phyloP scores from a whole-genome alignment of 2,888 invertebrate species.

The Gymnoscelis rufifasciata region DNA sequence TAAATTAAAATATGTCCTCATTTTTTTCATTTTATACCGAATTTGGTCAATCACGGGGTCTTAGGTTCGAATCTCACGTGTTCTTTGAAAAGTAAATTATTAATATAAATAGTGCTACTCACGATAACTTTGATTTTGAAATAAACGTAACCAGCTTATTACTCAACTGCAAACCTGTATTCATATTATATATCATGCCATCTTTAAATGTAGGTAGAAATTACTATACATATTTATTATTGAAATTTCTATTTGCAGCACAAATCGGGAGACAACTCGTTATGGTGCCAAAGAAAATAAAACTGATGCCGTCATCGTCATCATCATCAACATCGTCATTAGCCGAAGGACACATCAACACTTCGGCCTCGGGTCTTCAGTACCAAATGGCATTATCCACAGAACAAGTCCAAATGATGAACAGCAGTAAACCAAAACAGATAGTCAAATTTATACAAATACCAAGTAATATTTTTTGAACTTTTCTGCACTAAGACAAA shows the following conservation, averaged over 20 bases:
- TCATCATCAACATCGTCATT: slow-evolving; percentile 5
- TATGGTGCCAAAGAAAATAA: slow-evolving; percentile 64
- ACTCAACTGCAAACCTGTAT: no score
- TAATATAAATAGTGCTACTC: no score
- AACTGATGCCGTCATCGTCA: slow-evolving; percentile 35
- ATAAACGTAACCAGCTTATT: no score
- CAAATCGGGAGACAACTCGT: slow-evolving; percentile 67
- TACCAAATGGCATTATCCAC: slow-evolving; percentile 10
- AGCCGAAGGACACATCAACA: slow-evolving; percentile 15
- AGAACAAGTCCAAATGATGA: slow-evolving; percentile 28
- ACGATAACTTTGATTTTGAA: no score
- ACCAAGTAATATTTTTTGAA: slow-evolving; percentile 43
- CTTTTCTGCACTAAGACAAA: no score
- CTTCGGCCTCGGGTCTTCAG: slow-evolving; percentile 7
- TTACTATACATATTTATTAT: not conserved
- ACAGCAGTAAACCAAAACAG: slow-evolving; percentile 40
- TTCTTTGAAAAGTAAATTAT: no score
- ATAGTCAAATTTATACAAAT: slow-evolving; percentile 54
- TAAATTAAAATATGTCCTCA: no score
- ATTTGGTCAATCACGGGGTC: no score
- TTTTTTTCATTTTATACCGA: no score
- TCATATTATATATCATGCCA: no score
- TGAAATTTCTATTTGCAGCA: slow-evolving; percentile 41
- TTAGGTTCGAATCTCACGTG: no score
- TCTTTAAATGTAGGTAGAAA: no score